Conservation (phyloP, 2,888 invertebrate genomes). For the Danaus chrysippus region DNA sequence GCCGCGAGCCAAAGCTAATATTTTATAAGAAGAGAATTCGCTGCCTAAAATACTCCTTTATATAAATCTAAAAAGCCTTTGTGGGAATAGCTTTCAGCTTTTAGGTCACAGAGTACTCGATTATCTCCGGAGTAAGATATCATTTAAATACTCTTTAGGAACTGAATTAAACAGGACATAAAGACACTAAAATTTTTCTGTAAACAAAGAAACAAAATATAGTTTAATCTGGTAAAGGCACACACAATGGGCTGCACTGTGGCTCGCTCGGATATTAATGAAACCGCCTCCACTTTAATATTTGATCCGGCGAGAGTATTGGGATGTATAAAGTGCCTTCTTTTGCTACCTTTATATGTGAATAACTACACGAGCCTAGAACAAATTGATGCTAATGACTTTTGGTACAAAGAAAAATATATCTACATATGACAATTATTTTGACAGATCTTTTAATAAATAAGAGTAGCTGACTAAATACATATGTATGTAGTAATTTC, state of each 20-base stretch:
- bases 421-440: too few relatives aligned
- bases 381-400: too few relatives aligned
- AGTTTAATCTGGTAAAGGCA: conserved; percentile 12
- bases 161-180: not conserved
- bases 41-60: not conserved
- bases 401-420: too few relatives aligned
- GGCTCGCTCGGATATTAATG: conserved; percentile 21
- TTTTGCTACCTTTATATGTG: not conserved
- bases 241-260: conserved; percentile 15
- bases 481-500: too few relatives aligned
- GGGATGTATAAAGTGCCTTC: conserved; percentile 4
- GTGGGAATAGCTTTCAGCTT: not conserved
- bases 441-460: too few relatives aligned
- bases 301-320: conserved; percentile 16
- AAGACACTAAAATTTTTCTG: not conserved
- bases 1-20: not conserved
- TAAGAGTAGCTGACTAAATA: too few relatives aligned
- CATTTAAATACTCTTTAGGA: not conserved
- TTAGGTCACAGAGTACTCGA: not conserved
- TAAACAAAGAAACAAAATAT: conserved; percentile 7
- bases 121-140: not conserved
- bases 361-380: not conserved
- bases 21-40: not conserved
- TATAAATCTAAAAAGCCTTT: not conserved
- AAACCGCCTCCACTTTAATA: conserved; percentile 19